These are phyloP conservation scores for Chrosomus eos DNA, from an alignment of 2,797 vertebrate species.

Conservation along the genomic window DNA sequence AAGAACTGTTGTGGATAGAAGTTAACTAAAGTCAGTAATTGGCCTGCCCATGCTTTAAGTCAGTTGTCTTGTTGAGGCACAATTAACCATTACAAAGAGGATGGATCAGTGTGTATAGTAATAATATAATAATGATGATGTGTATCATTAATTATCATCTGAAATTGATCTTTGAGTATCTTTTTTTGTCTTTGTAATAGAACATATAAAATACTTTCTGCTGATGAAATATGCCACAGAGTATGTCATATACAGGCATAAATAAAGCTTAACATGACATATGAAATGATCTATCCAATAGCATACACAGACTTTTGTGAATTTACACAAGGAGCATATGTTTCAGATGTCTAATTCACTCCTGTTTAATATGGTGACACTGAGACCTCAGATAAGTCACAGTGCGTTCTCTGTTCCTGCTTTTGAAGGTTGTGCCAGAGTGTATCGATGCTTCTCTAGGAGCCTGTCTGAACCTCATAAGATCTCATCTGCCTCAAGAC, in stretches of 20 bases:
- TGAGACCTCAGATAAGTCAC: conserved; percentile 37
- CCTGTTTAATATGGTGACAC: conserved; percentile 56
- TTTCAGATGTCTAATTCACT: conserved; percentile 48
- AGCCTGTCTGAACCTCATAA: conserved; percentile 50
- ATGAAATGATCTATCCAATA: conserved; percentile 27
- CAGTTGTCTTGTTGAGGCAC: background rate
- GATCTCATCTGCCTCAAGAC: conserved; percentile 73
- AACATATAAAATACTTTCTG: background rate
- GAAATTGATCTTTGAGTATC: background rate
- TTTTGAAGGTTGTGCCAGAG: conserved; percentile 39
- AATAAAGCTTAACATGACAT: conserved; percentile 38
- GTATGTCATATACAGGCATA: conserved; percentile 7
- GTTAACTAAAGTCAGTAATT: background rate
- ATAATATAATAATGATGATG: background rate
- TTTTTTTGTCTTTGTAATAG: background rate
- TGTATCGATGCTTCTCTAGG: conserved; percentile 21
- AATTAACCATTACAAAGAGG: background rate
- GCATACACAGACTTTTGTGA: conserved; percentile 28
- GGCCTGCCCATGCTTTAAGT: background rate
- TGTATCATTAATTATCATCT: background rate
- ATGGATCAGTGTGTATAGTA: background rate
- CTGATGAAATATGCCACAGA: background rate
- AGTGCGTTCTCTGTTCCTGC: conserved; percentile 37
- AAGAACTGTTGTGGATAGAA: background rate
- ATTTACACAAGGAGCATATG: conserved; percentile 54